A percentile compares a stretch with the other conserved stretches of the same genome.
Evolutionary conservation across 2,797 vertebrate genomes (phyloP).

Genomic region (Gymnothorax javanicus): DNA sequence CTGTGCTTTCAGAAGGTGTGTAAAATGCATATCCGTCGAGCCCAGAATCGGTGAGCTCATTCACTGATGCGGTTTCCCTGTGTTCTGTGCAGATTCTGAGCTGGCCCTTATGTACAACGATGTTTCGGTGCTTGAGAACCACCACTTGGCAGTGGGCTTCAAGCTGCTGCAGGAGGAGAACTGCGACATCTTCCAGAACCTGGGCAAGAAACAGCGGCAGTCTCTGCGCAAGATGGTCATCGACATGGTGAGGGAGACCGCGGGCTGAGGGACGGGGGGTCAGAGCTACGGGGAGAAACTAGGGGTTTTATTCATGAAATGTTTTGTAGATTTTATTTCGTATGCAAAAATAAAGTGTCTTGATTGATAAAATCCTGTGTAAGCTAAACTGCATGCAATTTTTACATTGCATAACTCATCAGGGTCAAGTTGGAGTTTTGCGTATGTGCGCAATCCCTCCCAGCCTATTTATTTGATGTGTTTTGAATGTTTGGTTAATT

Average conservation of each 20-base stretch:
- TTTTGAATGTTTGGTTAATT: too few relatives aligned
- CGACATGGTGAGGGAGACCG: slow-evolving; percentile 79
- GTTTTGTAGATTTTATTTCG: too few relatives aligned
- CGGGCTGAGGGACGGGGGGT: not conserved
- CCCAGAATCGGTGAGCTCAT: not conserved
- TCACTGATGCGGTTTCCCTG: slow-evolving; percentile 14
- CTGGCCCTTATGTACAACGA: slow-evolving; percentile 94
- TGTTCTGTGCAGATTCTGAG: slow-evolving; percentile 78
- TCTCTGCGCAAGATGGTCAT: slow-evolving; percentile 88
- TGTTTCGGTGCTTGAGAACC: slow-evolving; percentile 88
- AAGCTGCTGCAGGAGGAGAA: slow-evolving; percentile 90
- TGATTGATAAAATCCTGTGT: too few relatives aligned
- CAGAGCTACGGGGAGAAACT: not conserved
- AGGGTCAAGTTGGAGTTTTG: too few relatives aligned
- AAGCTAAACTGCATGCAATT: too few relatives aligned
- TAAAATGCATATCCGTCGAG: not conserved
- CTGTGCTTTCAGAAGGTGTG: not conserved
- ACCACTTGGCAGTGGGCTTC: slow-evolving; percentile 91
- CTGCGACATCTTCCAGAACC: slow-evolving; percentile 90
- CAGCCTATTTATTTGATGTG: too few relatives aligned
- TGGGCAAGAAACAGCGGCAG: slow-evolving; percentile 86
- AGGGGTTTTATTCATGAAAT: too few relatives aligned
- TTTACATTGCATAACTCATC: too few relatives aligned
- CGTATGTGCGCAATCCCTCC: too few relatives aligned
- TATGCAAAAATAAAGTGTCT: too few relatives aligned